These are phyloP conservation scores for Coluber constrictor DNA, from an alignment of 2,797 vertebrate genomes.

Conservation along the genomic window DNA sequence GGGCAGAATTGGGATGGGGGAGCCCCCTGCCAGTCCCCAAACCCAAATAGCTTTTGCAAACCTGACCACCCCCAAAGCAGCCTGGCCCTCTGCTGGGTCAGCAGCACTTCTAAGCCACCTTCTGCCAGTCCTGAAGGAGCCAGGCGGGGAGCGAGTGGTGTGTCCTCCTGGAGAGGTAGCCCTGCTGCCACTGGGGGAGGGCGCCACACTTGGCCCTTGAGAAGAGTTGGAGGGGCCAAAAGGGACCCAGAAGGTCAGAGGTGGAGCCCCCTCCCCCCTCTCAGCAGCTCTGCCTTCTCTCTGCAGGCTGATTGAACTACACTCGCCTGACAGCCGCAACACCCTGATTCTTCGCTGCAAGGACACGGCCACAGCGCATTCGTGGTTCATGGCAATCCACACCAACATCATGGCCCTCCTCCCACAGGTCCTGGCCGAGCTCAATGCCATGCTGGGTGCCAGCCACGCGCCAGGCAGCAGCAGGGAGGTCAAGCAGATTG, in stretches of 20 bases:
- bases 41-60: neutral
- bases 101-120: neutral
- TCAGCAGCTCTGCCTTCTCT: neutral
- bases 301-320: constrained; percentile 89
- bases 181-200: neutral
- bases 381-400: constrained; percentile 93
- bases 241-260: neutral
- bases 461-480: constrained; percentile 67
- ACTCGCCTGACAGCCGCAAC: constrained; percentile 92
- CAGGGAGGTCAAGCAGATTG: constrained; percentile 88
- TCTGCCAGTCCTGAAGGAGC: neutral
- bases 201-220: neutral
- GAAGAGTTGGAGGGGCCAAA: neutral
- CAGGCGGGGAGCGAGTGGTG: neutral
- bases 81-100: neutral
- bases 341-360: constrained; percentile 91
- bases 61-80: neutral
- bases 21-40: neutral
- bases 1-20: neutral
- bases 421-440: constrained; percentile 87
- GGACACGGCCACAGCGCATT: constrained; percentile 83
- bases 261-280: neutral
- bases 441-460: constrained; percentile 84
- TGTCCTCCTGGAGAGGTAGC: neutral
- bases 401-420: constrained; percentile 92